Conservation (phyloP, 2,888 invertebrate genomes). For the Cheilosia urbana region DNA sequence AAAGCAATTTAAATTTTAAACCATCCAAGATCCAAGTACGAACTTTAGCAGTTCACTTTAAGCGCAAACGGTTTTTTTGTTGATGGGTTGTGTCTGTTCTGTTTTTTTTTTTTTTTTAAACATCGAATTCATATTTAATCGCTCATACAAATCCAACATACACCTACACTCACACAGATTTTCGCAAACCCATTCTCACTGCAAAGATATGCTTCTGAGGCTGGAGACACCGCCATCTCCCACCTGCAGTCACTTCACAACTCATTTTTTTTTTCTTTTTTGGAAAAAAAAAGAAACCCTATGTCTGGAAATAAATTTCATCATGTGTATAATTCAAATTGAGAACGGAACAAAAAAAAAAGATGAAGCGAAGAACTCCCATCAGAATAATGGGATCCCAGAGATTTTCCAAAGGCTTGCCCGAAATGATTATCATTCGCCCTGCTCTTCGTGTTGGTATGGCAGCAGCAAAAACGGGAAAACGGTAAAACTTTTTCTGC, state of each 20-base stretch:
- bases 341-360: constrained; percentile 10
- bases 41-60: too few relatives aligned
- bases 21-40: too few relatives aligned
- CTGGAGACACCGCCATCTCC: constrained; percentile 1
- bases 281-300: constrained; percentile 41
- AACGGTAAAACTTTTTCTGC: constrained; percentile 40
- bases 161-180: background rate
- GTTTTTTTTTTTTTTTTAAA: background rate
- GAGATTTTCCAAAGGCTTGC: constrained; percentile 49
- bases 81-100: too few relatives aligned
- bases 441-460: constrained; percentile 14
- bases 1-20: too few relatives aligned
- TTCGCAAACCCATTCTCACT: background rate
- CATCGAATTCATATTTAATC: constrained; percentile 2
- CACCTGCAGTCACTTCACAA: constrained; percentile 2
- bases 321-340: constrained; percentile 59
- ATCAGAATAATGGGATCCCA: constrained; percentile 43
- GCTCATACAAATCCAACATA: background rate
- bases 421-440: constrained; percentile 59
- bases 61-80: too few relatives aligned
- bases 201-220: constrained; percentile 37
- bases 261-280: constrained; percentile 50
- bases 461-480: background rate
- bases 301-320: constrained; percentile 67
- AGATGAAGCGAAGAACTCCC: constrained; percentile 19